Percentiles rank a stretch among this genome's conserved stretches.
These are phyloP conservation scores for Nothobranchius kuhntae DNA, from an alignment of 2,113 vertebrate species.

Conservation along the genomic window DNA sequence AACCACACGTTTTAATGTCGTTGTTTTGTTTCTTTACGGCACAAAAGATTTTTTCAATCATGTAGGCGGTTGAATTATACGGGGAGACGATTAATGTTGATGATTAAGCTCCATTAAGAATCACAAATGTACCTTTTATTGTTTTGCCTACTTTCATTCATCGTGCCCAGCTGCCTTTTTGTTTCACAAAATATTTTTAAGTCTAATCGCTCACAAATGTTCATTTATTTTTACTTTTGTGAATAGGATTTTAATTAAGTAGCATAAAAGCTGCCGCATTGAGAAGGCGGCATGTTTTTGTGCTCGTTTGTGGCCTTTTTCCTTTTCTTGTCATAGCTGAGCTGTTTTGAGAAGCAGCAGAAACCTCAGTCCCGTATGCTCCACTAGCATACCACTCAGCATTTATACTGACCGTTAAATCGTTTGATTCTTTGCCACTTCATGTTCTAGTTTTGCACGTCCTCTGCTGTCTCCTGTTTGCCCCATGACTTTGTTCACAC, in stretches of 20 bases:
- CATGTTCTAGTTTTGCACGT: not conserved
- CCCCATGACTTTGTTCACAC: not conserved
- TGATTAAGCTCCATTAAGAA: constrained; percentile 6
- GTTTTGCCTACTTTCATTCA: constrained; percentile 2
- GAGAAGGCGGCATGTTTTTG: not conserved
- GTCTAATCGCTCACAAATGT: not conserved
- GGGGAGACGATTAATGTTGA: constrained; percentile 34
- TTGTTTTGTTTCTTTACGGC: not conserved
- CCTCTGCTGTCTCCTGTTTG: not conserved
- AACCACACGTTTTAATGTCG: not conserved
- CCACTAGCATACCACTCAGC: constrained; percentile 1
- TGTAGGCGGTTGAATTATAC: not conserved
- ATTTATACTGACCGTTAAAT: not conserved
- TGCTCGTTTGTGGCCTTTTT: not conserved
- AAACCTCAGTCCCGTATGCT: not conserved
- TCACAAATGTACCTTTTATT: constrained; percentile 28
- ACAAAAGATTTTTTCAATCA: constrained; percentile 9
- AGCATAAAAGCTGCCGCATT: too few relatives aligned
- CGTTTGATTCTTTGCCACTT: constrained; percentile 2
- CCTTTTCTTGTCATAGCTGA: not conserved
- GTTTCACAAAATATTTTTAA: constrained; percentile 63
- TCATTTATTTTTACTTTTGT: not conserved
- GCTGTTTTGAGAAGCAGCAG: too few relatives aligned
- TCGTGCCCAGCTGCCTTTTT: constrained; percentile 44
- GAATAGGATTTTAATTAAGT: not conserved